Evolutionary conservation across 35 echinoderm and acorn worm species (phyloP), one percentile per base, ranked within the genome.

Genomic region (Chiridota heheva): DNA sequence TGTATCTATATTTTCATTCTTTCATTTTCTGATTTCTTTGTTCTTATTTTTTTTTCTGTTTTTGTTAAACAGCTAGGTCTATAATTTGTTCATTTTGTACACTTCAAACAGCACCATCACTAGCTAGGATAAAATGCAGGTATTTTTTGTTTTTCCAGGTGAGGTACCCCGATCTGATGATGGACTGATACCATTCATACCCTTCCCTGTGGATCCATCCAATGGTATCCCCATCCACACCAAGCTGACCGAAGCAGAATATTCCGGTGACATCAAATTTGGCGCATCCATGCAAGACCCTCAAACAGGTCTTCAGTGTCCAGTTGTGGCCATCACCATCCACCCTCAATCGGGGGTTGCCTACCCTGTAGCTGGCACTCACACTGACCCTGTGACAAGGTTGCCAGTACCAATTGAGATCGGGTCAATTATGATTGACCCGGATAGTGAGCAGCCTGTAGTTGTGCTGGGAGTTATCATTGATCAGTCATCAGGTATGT

Each of bases 341-440:
- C 94, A 97, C 48, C 94, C 94, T 2, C 89, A 97, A 74, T 83
- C 94, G 10, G 94, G 94, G 32, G 84, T 97, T 15, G 88, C 85
- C 29, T 97, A 91, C 60, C 94, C 94, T 7, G 89, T 97, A 25
- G 84, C 63, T 20, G 94, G 94, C 26, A 97, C 94, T 67, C 94
- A 97, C 47, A 86, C 89, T 10, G 94, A 97, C 80, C 94, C 94
- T 25, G 94, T 97, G 15, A 97, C 94, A 1, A 89, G 88, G 6
- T 81, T 97, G 13, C 88, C 94, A 0, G 63, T 97, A 25, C 89
- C 94, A 17, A 91, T 97, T 33, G 94, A 97, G 69, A 60, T 97
- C 16, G 94, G 94, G 16, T 87, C 94, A 1, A 26, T 97, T 1
- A 97, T 97, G 94, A 91, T 97, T 18, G 94, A 97, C 36, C 94